Conservation (phyloP, 35 echinoderm and acorn worm species). For the Apostichopus californicus region DNA sequence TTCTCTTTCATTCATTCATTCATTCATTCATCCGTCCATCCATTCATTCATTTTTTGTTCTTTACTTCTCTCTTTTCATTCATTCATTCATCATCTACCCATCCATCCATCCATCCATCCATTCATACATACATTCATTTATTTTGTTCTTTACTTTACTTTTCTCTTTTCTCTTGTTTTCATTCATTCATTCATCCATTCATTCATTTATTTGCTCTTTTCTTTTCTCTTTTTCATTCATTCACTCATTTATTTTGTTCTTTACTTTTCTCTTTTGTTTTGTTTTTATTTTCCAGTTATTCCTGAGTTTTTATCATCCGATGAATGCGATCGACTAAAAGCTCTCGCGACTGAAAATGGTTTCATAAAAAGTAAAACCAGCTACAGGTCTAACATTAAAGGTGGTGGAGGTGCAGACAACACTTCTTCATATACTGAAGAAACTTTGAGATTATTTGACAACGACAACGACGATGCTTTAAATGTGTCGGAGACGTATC, state of each 20-base stretch:
- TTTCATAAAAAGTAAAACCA: background rate
- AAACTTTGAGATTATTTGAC: background rate
- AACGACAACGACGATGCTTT: background rate
- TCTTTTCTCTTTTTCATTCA: too few relatives aligned
- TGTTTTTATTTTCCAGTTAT: background rate
- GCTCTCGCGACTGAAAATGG: background rate
- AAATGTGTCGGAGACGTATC: background rate
- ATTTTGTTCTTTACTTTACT: too few relatives aligned
- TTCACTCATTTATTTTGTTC: too few relatives aligned
- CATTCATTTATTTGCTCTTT: too few relatives aligned
- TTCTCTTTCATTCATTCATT: too few relatives aligned
- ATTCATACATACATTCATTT: too few relatives aligned
- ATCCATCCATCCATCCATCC: too few relatives aligned
- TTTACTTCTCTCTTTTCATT: too few relatives aligned
- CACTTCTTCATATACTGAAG: background rate
- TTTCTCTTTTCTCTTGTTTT: background rate
- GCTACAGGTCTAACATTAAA: background rate
- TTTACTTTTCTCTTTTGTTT: background rate
- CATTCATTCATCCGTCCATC: too few relatives aligned
- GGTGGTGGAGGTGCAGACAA: background rate
- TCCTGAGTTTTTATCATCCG: slow-evolving; percentile 2
- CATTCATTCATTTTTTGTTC: too few relatives aligned
- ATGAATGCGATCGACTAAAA: background rate
- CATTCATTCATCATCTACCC: too few relatives aligned
- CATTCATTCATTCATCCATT: too few relatives aligned